Base-by-base conservation (phyloP, 37 sponge, comb jelly and placozoan genomes). In the Hormiphora californensis region DNA sequence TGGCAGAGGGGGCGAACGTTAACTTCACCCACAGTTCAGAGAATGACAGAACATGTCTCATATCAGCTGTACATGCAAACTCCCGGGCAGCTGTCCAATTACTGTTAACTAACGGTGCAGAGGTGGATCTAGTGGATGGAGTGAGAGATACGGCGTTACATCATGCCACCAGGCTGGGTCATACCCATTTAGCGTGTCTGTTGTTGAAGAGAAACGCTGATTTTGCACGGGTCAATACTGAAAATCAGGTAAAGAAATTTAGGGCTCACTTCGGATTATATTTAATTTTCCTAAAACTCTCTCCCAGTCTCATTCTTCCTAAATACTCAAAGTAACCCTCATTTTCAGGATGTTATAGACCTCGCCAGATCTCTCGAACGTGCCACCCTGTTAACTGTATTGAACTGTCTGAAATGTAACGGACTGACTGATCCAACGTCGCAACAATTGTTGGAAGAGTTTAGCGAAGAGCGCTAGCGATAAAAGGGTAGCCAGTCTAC, bases 41-140 rank as follows among this genome's bases (percentile, higher is more conserved):
- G 5, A 7, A 36, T 3, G 81, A 73, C 44, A 73, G 81, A 8
- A 73, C 81, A 8, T 46, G 46, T 40, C 38, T 73, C 19, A 73
- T 73, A 9, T 46, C 40, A 41, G 81, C 81, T 41, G 81, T 73
- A 11, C 81, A 73, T 28, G 40, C 81, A 46, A 73, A 73, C 46
- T 32, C 36, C 27, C 9, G 46, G 12, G 81, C 40, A 41, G 81
- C 81, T 23, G 81, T 73, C 17, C 81, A 73, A 30, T 46, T 73
- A 28, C 44, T 73, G 28, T 46, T 73, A 0, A 73, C 43, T 40
- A 33, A 73, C 81, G 81, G 81, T 2, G 32, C 81, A 2, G 81
- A 73, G 28, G 35, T 73, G 23, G 43, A 73, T 19, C 81, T 43
- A 46, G 21, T 73, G 12, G 81, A 73, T 28, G 81, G 43, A 9